phyloP scores from a whole-genome alignment of 2,113 vertebrate genomes.

The Spea multiplicata region DNA sequence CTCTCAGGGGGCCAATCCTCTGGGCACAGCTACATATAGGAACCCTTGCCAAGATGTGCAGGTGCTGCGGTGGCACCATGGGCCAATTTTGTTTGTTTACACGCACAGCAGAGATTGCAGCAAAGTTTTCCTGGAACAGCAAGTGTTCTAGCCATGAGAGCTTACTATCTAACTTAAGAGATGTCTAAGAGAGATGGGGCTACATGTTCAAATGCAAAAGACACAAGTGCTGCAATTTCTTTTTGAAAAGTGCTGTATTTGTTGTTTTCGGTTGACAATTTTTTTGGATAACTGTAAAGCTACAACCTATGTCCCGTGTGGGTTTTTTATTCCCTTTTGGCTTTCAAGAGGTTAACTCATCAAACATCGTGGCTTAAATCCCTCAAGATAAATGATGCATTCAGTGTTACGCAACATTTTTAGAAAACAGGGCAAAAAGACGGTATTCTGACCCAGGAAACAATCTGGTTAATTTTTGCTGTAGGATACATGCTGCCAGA shows the following conservation, averaged over 20 bases:
- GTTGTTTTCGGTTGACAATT: too few relatives aligned
- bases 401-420: too few relatives aligned
- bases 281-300: too few relatives aligned
- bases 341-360: too few relatives aligned
- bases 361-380: too few relatives aligned
- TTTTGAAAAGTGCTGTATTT: too few relatives aligned
- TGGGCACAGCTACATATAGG: neutral
- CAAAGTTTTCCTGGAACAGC: neutral
- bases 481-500: neutral
- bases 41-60: neutral
- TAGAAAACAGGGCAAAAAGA: neutral
- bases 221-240: too few relatives aligned
- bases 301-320: too few relatives aligned
- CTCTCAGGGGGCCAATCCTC: neutral
- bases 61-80: neutral
- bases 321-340: too few relatives aligned
- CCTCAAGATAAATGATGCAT: too few relatives aligned
- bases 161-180: neutral
- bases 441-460: neutral
- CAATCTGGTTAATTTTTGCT: conserved; percentile 6
- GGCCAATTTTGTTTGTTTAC: neutral
- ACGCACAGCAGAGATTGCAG: neutral
- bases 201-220: too few relatives aligned
- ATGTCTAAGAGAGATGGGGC: too few relatives aligned
- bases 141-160: neutral